phyloP scores from a whole-genome alignment of 2,113 vertebrate genomes.

The Nannospalax galili region DNA sequence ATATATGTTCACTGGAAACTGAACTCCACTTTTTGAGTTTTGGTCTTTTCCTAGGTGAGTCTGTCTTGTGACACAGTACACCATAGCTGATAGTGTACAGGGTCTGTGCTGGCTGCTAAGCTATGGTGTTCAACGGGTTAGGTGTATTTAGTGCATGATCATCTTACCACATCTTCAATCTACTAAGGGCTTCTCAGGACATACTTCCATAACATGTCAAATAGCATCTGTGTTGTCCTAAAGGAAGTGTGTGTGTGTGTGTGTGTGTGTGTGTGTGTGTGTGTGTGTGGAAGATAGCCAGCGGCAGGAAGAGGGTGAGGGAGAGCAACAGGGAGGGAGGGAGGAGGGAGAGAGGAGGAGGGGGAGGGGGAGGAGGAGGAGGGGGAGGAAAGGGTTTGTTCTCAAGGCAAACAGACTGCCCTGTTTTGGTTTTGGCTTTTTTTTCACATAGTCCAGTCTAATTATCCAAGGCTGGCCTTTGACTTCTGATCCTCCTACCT shows the following conservation, averaged over 20 bases:
- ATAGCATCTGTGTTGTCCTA: background rate
- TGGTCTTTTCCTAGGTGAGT: background rate
- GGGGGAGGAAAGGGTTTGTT: background rate
- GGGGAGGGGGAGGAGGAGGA: no score
- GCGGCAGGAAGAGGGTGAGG: no score
- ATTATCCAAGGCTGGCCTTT: background rate
- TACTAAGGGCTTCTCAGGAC: background rate
- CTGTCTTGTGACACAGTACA: background rate
- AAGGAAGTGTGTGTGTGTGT: background rate
- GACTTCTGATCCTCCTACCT: background rate
- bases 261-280: background rate
- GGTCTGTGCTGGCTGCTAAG: background rate
- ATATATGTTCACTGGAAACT: background rate
- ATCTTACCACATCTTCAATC: background rate
- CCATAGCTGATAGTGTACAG: background rate
- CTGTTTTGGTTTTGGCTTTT: background rate
- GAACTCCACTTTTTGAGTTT: background rate
- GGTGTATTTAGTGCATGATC: background rate
- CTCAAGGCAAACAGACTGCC: background rate
- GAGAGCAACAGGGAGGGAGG: no score
- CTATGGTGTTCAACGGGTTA: background rate
- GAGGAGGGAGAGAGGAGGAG: no score
- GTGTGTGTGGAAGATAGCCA: no score
- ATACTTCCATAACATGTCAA: background rate
- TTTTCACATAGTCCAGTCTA: background rate